phyloP scores from a whole-genome alignment of 2,113 vertebrate genomes.

The Datnioides undecimradiatus region DNA sequence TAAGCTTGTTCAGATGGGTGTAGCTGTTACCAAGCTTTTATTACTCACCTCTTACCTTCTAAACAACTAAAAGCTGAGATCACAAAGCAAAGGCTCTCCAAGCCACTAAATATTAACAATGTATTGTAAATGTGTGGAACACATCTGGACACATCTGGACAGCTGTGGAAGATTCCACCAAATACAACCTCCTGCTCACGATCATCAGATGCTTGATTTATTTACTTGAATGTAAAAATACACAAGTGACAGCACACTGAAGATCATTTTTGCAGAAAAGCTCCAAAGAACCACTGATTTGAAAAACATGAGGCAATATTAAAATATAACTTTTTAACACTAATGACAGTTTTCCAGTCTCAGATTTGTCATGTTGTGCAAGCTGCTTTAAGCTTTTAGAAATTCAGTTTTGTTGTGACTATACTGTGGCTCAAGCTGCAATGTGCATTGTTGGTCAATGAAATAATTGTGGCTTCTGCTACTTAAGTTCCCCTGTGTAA shows the following conservation, averaged over 20 bases:
- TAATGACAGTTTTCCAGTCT: not conserved
- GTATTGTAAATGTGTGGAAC: not conserved
- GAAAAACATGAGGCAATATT: not conserved
- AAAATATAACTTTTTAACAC: not conserved
- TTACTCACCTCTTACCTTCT: not conserved
- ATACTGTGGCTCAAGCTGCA: not conserved
- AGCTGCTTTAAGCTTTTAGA: conserved; percentile 6
- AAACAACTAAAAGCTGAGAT: not conserved
- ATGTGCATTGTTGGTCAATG: not conserved
- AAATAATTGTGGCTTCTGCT: not conserved
- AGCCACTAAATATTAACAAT: conserved; percentile 3
- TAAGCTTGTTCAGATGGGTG: not conserved
- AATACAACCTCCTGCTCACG: not conserved
- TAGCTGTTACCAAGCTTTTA: not conserved
- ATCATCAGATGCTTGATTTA: too few relatives aligned
- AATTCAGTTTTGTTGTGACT: not conserved
- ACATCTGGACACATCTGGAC: not conserved
- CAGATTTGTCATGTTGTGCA: not conserved
- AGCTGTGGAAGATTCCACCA: not conserved
- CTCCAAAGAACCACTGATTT: too few relatives aligned
- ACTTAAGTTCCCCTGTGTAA: not conserved
- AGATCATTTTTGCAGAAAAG: not conserved
- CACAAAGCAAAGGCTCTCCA: not conserved
- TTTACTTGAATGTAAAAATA: too few relatives aligned
- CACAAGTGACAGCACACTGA: too few relatives aligned